Evolutionary conservation across 1,140 invertebrate genomes (phyloP).

Genomic region (roundworm (Caenorhabditis elegans)): WBcel235 BX284605.5:13524001-13524500

Average conservation of each 20-base stretch:
- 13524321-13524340: not conserved
- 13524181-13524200: not conserved
- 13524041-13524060: not conserved
- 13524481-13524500: no score
- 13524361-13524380: no score
- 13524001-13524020: not conserved
- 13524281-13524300: slow-evolving; percentile 25
- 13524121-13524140: not conserved
- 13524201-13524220: not conserved
- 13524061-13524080: not conserved
- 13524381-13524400: no score
- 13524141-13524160: not conserved
- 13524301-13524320: slow-evolving; percentile 4
- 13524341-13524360: no score
- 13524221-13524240: not conserved
- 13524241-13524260: not conserved
- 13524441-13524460: no score
- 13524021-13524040: not conserved
- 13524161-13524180: not conserved
- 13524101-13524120: not conserved
- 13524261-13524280: slow-evolving; percentile 12
- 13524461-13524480: no score
- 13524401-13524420: no score
- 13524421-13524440: no score
- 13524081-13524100: slow-evolving; percentile 5